Base-by-base conservation (phyloP, 2,113 vertebrate species). In the Phylloscopus whistleri region DNA sequence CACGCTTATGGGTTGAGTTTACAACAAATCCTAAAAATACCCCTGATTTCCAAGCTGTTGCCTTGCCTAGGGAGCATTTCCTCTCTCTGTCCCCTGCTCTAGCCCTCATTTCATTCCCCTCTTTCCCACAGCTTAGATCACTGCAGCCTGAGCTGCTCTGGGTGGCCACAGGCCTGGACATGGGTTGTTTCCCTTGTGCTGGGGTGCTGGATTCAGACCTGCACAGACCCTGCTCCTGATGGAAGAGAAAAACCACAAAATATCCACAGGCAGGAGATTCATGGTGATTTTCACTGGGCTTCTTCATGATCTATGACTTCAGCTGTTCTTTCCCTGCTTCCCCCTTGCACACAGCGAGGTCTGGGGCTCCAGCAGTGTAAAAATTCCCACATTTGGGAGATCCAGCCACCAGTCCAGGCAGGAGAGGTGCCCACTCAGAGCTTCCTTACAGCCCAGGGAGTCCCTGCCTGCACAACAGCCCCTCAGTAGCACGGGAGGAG, bases 261-360 rank as follows among this genome's bases (percentile, higher is more conserved):
- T 16, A 27, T 30, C 30, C 11, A 26, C 0, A 1, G 21, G 5
- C 56, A 52, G 26, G 79, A 84, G 68, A 39, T 11, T 23, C 24
- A 52, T 0, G 15, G 30, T 2, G 11, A 15, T 52, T 70, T 58
- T 43, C 24, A 6, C 48, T 21, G 37, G 41, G 10, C 5, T 51
- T 46, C 51, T 37, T 56, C 31, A 27, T 15, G 12, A 12, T 62
- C 66, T 52, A 31, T 28, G 16, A 19, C 10, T 62, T 62, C 0
- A 12, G 6, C 6, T 67, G 13, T 72, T 49, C 11, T 62, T 18
- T 16, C 49, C 39, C 16, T 30, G 0, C 48, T 68, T 62, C 11
- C 7, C 59, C 31, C n/a, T 23, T 27, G 26, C 5, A 5, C 10
- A 24, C 30, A 20, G 1, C 0, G 1, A 30, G 18, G 15, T 51